Conservation (phyloP, 2,888 invertebrate species). For the Dascillus cervinus region DNA sequence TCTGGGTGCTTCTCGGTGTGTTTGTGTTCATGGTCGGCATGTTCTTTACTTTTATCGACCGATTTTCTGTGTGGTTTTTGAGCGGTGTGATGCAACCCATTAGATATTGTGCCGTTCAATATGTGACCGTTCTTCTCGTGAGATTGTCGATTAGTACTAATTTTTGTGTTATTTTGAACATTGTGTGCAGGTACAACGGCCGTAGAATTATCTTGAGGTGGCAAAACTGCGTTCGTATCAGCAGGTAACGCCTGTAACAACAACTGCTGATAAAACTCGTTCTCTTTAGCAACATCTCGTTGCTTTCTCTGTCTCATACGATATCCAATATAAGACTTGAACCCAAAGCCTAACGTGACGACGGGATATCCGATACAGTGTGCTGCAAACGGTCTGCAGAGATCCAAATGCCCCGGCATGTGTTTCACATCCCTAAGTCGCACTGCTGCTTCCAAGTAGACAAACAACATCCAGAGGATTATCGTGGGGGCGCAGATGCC, state of each 20-base stretch:
- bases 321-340: slow-evolving; percentile 87
- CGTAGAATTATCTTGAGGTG: slow-evolving; percentile 10
- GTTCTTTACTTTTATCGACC: slow-evolving; percentile 43
- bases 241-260: slow-evolving; percentile 84
- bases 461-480: slow-evolving; percentile 86
- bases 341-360: slow-evolving; percentile 91
- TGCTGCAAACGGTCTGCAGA: slow-evolving; percentile 93
- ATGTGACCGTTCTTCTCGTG: slow-evolving; percentile 39
- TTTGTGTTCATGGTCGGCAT: slow-evolving; percentile 16
- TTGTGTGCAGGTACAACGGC: slow-evolving; percentile 15
- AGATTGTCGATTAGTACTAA: slow-evolving; percentile 16
- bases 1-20: slow-evolving; percentile 21
- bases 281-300: slow-evolving; percentile 88
- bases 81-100: slow-evolving; percentile 20
- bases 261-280: slow-evolving; percentile 90
- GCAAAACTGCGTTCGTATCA: slow-evolving; percentile 34
- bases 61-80: slow-evolving; percentile 50
- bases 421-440: slow-evolving; percentile 75
- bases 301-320: slow-evolving; percentile 86
- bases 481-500: slow-evolving; percentile 93
- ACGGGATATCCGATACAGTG: slow-evolving; percentile 88
- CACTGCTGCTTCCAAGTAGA: slow-evolving; percentile 89
- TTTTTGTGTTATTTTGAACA: slow-evolving; percentile 9
- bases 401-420: slow-evolving; percentile 78
- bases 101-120: slow-evolving; percentile 36